Conservation (phyloP, 2,797 vertebrate genomes). For the Sebastes taczanowskii region DNA sequence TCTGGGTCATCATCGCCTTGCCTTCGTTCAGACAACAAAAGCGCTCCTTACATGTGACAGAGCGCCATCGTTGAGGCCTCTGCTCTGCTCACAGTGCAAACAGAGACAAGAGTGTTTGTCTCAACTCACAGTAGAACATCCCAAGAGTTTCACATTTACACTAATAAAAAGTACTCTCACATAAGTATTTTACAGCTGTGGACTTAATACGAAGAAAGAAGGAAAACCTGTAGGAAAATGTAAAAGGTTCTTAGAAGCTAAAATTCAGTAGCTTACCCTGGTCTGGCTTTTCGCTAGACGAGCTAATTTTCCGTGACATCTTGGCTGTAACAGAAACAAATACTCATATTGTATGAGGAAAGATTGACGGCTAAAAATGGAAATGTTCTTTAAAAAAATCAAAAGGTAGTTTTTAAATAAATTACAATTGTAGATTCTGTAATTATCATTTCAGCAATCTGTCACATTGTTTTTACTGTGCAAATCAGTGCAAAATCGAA, state of each 20-base stretch:
- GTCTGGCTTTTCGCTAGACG: constrained; percentile 94
- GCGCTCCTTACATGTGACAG: constrained; percentile 52
- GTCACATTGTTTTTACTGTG: not conserved
- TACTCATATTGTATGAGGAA: constrained; percentile 62
- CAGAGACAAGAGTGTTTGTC: constrained; percentile 37
- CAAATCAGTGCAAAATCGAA: not conserved
- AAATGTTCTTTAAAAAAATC: not conserved
- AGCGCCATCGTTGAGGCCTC: constrained; percentile 16
- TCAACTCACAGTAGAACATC: constrained; percentile 7
- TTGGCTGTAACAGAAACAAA: constrained; percentile 91
- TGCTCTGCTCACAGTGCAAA: constrained; percentile 63
- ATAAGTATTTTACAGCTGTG: not conserved
- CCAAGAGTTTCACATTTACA: constrained; percentile 14
- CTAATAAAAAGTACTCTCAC: not conserved
- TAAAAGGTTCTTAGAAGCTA: constrained; percentile 35
- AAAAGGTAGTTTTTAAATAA: not conserved
- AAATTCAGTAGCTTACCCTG: constrained; percentile 87
- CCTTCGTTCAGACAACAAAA: constrained; percentile 28
- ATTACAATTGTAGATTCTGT: not conserved
- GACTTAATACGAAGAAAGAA: not conserved
- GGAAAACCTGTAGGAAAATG: constrained; percentile 46
- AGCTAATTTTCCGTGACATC: constrained; percentile 99
- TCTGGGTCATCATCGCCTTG: constrained; percentile 27
- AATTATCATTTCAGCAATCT: not conserved
- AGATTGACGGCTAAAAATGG: constrained; percentile 4